Base-by-base conservation (phyloP, 2,797 vertebrate genomes). In the Tarsius wallacei region DNA sequence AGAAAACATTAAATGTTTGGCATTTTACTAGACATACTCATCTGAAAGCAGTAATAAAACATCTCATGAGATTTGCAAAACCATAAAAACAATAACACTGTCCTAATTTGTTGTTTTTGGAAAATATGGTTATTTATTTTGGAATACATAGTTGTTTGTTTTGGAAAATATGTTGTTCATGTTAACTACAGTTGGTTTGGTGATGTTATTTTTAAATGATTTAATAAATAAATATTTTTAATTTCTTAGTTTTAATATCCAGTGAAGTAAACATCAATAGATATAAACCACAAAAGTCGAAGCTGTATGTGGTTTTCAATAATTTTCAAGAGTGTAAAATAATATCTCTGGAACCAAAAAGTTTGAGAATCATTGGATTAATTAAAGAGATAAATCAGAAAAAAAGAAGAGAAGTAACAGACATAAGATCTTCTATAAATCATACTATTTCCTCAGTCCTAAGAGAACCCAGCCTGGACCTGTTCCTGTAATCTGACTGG, bases 371-470 rank as follows among this genome's bases (percentile, higher is more conserved):
- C 28, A 87, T 21, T 61, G 9, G 47, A 68, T 95, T 97, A 91
- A 97, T 96, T 97, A 94, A 95, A 96, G 55, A 92, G 63, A 96
- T 83, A 96, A 96, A 96, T 95, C 85, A 95, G 68, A 36, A 73
- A 85, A 84, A 68, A n/a, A 90, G 74, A 95, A 93, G 77, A 31
- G 55, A 84, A 77, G 64, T 57, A 90, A 70, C 51, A 85, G 42
- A 87, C 63, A 33, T 17, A 73, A 85, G 42, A 55, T 21, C 42
- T 84, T 90, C 76, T 85, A 73, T 91, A 96, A 96, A 85, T 82
- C 64, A 26, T 26, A 66, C 42, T 31, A 26, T 74, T 91, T 78
- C 55, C 78, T 93, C 26, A 0, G 5, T 81, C 55, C 73, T 91
- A 82, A 53, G 51, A 61, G 73, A 95, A 33, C 19, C 36, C 19